Conservation (phyloP, 2,888 invertebrate genomes). For the Nezara viridula region DNA sequence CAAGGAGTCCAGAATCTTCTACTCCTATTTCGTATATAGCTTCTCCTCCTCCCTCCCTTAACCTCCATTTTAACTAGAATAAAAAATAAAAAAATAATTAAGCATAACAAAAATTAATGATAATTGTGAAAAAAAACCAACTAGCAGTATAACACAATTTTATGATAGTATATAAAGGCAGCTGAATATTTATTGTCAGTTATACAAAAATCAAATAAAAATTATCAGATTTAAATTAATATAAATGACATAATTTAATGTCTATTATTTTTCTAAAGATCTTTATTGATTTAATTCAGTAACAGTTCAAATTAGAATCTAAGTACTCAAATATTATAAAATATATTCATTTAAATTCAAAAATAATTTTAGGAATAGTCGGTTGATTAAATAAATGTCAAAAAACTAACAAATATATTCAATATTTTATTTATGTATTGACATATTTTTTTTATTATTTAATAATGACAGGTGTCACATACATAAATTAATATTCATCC, state of each 20-base stretch:
- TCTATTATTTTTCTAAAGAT: not conserved
- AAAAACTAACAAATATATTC: no score
- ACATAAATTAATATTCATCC: not conserved
- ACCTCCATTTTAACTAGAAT: conserved; percentile 92
- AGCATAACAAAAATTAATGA: not conserved
- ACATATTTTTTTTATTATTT: not conserved
- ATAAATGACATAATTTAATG: not conserved
- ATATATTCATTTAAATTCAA: not conserved
- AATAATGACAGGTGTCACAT: not conserved
- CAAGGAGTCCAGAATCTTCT: conserved; percentile 87
- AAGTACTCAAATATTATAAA: not conserved
- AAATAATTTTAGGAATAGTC: not conserved
- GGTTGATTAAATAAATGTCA: no score
- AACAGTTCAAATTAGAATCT: not conserved
- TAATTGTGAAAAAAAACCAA: not conserved
- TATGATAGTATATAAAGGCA: not conserved
- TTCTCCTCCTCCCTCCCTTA: conserved; percentile 95
- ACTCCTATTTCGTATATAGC: conserved; percentile 98
- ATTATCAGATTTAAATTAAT: not conserved
- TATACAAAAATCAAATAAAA: not conserved
- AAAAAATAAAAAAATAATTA: not conserved
- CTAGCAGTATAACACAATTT: not conserved
- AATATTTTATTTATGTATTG: not conserved
- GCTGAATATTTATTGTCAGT: not conserved
- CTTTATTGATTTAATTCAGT: not conserved